These are phyloP conservation scores for Bombus picipes DNA, from an alignment of 1,140 invertebrate species.

Conservation along the genomic window DNA sequence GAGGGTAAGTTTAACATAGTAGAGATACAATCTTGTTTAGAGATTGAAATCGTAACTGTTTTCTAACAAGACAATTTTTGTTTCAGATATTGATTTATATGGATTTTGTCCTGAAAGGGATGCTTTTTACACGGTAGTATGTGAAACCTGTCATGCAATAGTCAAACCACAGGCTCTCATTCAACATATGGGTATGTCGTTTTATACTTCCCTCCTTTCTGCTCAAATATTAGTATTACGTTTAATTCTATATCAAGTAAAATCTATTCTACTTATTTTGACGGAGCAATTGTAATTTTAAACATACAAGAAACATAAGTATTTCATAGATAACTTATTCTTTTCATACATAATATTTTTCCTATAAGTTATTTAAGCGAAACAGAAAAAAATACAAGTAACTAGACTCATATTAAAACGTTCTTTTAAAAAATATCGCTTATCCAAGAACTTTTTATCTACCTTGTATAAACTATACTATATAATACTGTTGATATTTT, in stretches of 20 bases:
- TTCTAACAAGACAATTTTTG: conserved; percentile 31
- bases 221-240: neutral
- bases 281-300: neutral
- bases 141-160: conserved; percentile 85
- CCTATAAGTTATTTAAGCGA: neutral
- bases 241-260: neutral
- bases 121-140: conserved; percentile 85
- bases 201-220: neutral
- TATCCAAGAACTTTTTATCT: too few relatives aligned
- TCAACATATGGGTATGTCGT: conserved; percentile 83
- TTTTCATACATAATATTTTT: neutral
- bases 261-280: neutral
- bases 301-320: neutral
- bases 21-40: neutral
- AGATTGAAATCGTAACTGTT: neutral
- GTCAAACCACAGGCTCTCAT: conserved; percentile 85
- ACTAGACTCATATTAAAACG: neutral
- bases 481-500: conserved; percentile 47
- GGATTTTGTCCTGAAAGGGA: conserved; percentile 86
- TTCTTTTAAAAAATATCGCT: neutral
- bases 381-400: neutral
- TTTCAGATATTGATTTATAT: conserved; percentile 85
- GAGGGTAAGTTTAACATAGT: conserved; percentile 71
- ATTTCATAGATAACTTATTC: neutral
- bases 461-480: neutral